A percentile compares a stretch with the other conserved stretches of the same genome.
phyloP scores from a whole-genome alignment of 2,888 invertebrate species.

The Napeogenes sylphis region DNA sequence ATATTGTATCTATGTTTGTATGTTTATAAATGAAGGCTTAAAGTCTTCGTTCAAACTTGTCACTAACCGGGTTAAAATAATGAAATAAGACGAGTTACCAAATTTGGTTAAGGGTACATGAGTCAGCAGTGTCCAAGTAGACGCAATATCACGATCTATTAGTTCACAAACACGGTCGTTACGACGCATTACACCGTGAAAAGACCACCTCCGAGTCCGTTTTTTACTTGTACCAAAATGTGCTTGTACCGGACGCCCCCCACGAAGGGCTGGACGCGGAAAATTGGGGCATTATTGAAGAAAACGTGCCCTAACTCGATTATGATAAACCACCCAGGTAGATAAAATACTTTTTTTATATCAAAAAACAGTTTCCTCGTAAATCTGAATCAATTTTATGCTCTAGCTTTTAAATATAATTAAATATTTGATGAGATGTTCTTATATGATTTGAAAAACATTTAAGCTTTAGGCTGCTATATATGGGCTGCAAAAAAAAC shows the following conservation, averaged over 20 bases:
- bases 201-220: conserved; percentile 63
- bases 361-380: neutral
- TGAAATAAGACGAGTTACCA: too few relatives aligned
- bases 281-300: conserved; percentile 26
- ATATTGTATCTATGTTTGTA: too few relatives aligned
- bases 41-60: too few relatives aligned
- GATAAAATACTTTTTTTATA: neutral
- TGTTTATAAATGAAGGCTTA: too few relatives aligned
- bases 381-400: neutral
- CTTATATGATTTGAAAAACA: neutral
- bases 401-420: too few relatives aligned
- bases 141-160: conserved; percentile 70
- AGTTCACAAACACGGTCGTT: conserved; percentile 61
- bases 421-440: too few relatives aligned
- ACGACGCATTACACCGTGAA: conserved; percentile 68
- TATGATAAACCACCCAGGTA: conserved; percentile 29
- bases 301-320: conserved; percentile 35
- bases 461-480: neutral
- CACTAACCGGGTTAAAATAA: too few relatives aligned
- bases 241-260: conserved; percentile 54
- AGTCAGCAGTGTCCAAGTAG: conserved; percentile 56
- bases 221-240: conserved; percentile 57
- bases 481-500: conserved; percentile 9
- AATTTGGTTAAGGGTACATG: conserved; percentile 40
- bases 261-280: conserved; percentile 48